Evolutionary conservation across 2,113 vertebrate species (phyloP).

Genomic region (Xiphophorus couchianus): DNA sequence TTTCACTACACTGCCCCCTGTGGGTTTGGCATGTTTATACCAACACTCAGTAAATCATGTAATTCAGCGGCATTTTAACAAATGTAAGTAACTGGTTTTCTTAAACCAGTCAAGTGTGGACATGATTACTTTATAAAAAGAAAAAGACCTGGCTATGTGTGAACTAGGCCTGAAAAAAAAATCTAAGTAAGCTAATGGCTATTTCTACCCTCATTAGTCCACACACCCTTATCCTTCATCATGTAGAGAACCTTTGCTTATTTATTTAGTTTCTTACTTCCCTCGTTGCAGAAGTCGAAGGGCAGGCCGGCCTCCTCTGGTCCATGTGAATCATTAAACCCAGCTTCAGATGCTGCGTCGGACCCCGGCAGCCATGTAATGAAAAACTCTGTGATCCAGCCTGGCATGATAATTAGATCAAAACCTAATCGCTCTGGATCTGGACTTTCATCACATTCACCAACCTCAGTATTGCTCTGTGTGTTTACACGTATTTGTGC

Average conservation of each 20-base stretch:
- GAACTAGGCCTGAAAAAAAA: neutral
- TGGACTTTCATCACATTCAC: neutral
- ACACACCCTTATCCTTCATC: neutral
- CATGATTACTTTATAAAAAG: no score
- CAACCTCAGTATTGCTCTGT: neutral
- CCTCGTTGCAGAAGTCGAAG: neutral
- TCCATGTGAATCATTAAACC: neutral
- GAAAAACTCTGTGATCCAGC: neutral
- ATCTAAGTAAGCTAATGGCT: neutral
- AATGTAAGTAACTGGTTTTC: no score
- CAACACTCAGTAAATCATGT: no score
- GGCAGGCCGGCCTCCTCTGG: neutral
- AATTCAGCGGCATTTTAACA: no score
- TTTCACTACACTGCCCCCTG: no score
- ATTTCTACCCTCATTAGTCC: neutral
- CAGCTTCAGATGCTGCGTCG: neutral
- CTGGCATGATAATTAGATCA: neutral
- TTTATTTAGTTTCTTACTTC: neutral
- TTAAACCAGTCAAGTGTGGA: no score
- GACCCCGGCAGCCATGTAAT: neutral
- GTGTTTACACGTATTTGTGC: neutral
- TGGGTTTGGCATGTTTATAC: no score
- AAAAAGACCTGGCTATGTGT: no score
- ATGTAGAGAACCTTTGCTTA: neutral
- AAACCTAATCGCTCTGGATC: neutral